Percentiles rank a stretch among this genome's conserved stretches.
Conservation (phyloP, 2,797 vertebrate genomes). For the Apogon talboti region DNA sequence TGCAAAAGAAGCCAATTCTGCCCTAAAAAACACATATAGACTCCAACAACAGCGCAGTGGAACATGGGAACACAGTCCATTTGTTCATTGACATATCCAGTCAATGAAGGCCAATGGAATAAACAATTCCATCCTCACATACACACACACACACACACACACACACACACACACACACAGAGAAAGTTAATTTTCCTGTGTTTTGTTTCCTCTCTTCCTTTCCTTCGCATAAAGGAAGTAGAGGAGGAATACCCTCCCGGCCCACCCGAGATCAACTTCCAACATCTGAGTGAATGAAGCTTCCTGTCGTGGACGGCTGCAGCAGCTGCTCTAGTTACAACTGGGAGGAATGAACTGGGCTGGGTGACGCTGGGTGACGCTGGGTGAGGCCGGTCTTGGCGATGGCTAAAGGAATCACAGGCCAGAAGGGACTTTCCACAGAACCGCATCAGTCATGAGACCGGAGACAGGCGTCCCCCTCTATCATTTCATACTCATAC, state of each 20-base stretch:
- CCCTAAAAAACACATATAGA: background rate
- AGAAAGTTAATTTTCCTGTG: slow-evolving; percentile 48
- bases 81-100: slow-evolving; percentile 65
- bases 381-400: slow-evolving; percentile 48
- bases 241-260: slow-evolving; percentile 30
- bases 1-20: too few species aligned
- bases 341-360: slow-evolving; percentile 35
- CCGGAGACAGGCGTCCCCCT: slow-evolving; percentile 27
- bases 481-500: slow-evolving; percentile 8
- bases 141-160: slow-evolving; percentile 3
- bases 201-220: slow-evolving; percentile 50
- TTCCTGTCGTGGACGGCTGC: slow-evolving; percentile 41
- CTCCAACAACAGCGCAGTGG: slow-evolving; percentile 14
- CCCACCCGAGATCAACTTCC: slow-evolving; percentile 42
- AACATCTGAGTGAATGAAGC: slow-evolving; percentile 44
- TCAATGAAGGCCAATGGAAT: slow-evolving; percentile 65
- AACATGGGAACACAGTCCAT: slow-evolving; percentile 47
- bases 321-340: slow-evolving; percentile 49
- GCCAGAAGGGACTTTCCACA: slow-evolving; percentile 64
- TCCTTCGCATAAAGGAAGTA: slow-evolving; percentile 42
- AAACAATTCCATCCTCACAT: slow-evolving; percentile 64
- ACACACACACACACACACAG: slow-evolving; percentile 31
- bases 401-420: slow-evolving; percentile 28
- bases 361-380: slow-evolving; percentile 13
- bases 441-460: slow-evolving; percentile 29